Base-by-base conservation (phyloP, 2,888 invertebrate species). In the Harpalus rufipes region DNA sequence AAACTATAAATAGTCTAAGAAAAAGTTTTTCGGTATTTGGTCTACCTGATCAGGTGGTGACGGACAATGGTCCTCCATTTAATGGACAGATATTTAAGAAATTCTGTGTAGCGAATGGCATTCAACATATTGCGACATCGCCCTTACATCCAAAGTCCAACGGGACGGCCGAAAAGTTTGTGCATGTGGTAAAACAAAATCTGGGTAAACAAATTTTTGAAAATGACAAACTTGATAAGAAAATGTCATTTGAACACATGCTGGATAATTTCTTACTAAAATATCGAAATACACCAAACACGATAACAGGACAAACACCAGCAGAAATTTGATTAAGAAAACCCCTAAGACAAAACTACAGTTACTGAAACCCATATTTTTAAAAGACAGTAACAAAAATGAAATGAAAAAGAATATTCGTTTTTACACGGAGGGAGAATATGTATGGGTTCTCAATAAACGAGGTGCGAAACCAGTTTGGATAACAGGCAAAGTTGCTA, bases 301-400 rank as follows among this genome's bases (percentile, higher is more conserved):
- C 58, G 10, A 14, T 58, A 58, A 58, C 10, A 58, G n/a, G 58
- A n/a, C 58, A 58, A 58, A 58, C n/a, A 16, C 58, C 58, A 14
- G 58, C 58, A 16, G 58, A 58, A 10, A 58, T 58, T n/a, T 14
- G 1, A 14, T 58, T 14, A 58, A 58, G 16, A 58, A 58, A 58
- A 58, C n/a, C 7, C 14, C 14, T 7, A 58, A 2, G n/a, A 58
- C 58, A 14, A 58, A 58, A 58, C 16, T 58, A n/a, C 58, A 58
- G 58, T 58, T n/a, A 58, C 14, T 58, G 2, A 58, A 58, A n/a
- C 58, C 58, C n/a, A 1, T 58, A 58, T 58, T 58, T 58, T 10
- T 58, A n/a, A 58, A 16, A n/a, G 16, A 58, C 16, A 58, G 6
- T n/a, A 58, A n/a, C 14, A 58, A 58, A n/a, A 58, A n/a, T 5